phyloP scores from a whole-genome alignment of 1,140 invertebrate species.

The Caenorhabditis tropicalis region DNA sequence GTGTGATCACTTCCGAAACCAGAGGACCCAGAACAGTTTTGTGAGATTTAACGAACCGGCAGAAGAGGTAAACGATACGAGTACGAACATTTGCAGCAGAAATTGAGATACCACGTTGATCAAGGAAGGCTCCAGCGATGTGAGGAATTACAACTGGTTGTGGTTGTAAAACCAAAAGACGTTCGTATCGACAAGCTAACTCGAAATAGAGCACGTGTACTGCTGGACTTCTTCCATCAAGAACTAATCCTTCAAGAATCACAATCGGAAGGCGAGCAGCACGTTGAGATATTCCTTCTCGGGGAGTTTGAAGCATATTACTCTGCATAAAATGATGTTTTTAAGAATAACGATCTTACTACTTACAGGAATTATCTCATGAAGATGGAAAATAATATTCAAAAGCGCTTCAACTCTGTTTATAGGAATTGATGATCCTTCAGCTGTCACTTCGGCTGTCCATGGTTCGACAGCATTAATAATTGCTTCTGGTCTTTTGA shows the following conservation, averaged over 20 bases:
- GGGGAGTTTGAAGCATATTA: constrained; percentile 33
- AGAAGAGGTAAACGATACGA: constrained; percentile 57
- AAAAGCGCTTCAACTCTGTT: constrained; percentile 32
- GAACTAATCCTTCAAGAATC: constrained; percentile 4
- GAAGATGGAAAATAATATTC: constrained; percentile 33
- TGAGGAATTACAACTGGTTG: constrained; percentile 36
- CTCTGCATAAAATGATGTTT: neutral
- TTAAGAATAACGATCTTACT: neutral
- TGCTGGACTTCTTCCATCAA: constrained; percentile 39
- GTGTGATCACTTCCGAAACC: constrained; percentile 43
- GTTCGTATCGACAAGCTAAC: constrained; percentile 46
- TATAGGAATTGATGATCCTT: constrained; percentile 1
- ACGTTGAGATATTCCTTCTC: constrained; percentile 17
- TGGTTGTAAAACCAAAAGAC: constrained; percentile 8
- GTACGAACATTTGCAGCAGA: constrained; percentile 48
- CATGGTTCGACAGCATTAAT: constrained; percentile 39
- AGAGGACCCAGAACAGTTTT: constrained; percentile 46
- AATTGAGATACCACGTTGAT: constrained; percentile 50
- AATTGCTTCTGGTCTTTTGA: constrained; percentile 44
- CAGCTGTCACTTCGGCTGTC: constrained; percentile 6
- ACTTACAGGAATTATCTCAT: constrained; percentile 47
- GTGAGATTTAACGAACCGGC: constrained; percentile 57
- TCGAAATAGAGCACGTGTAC: constrained; percentile 48
- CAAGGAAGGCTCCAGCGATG: constrained; percentile 47
- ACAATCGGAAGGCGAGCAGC: constrained; percentile 36